Base-by-base conservation (phyloP, 2,888 invertebrate species). In the Anodontia alba region DNA sequence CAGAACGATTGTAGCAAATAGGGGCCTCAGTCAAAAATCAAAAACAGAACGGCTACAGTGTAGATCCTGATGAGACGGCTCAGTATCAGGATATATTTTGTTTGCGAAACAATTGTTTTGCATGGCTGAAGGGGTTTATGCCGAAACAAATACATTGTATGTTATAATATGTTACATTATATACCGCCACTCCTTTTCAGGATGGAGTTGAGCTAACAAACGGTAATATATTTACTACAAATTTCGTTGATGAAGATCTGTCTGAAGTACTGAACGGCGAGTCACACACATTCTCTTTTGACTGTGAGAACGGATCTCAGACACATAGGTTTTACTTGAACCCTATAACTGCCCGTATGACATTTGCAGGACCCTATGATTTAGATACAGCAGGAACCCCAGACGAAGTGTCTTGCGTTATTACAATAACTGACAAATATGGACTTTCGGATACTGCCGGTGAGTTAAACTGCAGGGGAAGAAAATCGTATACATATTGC, bases 321-420 rank as follows among this genome's bases (percentile, higher is more conserved):
- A 82, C 82, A 12, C 80, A 85, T 20, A 43, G 82, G 20, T 76
- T 85, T 49, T 76, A 77, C 66, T 77, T 82, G 20, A 49, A 68
- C 29, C 33, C 46, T 20, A 31, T 29, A 10, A 42, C 78, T 0
- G 81, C 77, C 23, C 43, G 54, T 8, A 77, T 86, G 29, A 43
- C n/a, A 23, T 86, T 67, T 29, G n/a, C 46, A 43, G 83, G 83
- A 26, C 68, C 54, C 1, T 81, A 69, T 72, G 82, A 86, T 57
- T 23, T 86, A 62, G 83, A 86, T 70, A 62, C 36, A 10, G 33
- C 73, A 23, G 77, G 69, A 0, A 79, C 80, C 2, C 83, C 85
- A 10, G 54, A 54, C n/a, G 78, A 83, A 29, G 66, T 79, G 33
- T 66, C 57, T 7, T 86, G 86, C 70, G 73, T 68, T 1, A 33